Base-by-base conservation (phyloP, 2,888 invertebrate genomes). In the Entomobrya proxima region DNA sequence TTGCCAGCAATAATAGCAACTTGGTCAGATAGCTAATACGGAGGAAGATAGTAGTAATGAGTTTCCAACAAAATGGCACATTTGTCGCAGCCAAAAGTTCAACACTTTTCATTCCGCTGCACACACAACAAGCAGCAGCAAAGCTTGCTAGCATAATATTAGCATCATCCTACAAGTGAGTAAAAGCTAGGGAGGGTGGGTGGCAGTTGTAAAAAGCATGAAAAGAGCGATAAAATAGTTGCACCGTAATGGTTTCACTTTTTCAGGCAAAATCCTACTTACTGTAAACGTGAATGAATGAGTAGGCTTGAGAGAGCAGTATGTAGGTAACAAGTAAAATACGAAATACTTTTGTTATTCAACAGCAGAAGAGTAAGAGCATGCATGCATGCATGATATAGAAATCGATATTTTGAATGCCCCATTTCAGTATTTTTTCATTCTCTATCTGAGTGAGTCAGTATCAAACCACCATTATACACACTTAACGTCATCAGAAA, bases 1-100 rank as follows among this genome's bases (percentile, higher is more conserved):
- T 32, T 74, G 50, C 72, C 72, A 50, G 47, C 50, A 47, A 74
- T 11, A 40, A 40, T 32, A 74, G 47, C 30, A 50, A 74, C 30
- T 50, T 74, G 72, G 72, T 74, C 72, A 74, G 32, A 74, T 67
- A 67, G 24, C 58, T 61, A 74, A 81, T 52, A 80, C 15, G 61
- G 44, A 15, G 44, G 44, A 30, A 77, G 30, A 78, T 78, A 50
- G 61, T 74, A 67, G 84, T 84, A 84, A 84, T 84, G 84, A 84
- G 78, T 78, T 78, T 84, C 58, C 50, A 55, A 69, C 78, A 84
- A 84, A 84, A 78, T 84, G 84, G 84, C 84, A 84, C 74, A 84
- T 84, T 84, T 84, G 84, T 84, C 84, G 84, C 84, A 78, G 58
- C 83, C 55, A 76, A 74, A 74, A 84, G 84, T 84, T 84, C 84